Conservation (phyloP, 2,113 vertebrate species). For the Pitta sordida region DNA sequence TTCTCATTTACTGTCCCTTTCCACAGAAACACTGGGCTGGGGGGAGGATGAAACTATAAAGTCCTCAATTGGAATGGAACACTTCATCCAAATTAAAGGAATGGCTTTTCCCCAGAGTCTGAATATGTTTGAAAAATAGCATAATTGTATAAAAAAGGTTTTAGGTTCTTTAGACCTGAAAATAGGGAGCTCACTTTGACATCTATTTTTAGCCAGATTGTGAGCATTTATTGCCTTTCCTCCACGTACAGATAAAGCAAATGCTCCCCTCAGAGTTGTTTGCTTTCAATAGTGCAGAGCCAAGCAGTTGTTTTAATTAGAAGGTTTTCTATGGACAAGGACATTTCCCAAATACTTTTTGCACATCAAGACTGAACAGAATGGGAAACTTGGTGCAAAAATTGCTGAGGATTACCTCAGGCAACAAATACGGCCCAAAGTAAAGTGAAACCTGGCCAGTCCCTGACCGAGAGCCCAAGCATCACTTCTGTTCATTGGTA, state of each 20-base stretch:
- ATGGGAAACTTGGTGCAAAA: not conserved
- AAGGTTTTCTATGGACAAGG: not conserved
- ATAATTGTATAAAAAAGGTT: not conserved
- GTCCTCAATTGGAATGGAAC: not conserved
- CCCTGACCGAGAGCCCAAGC: not conserved
- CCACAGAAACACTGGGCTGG: not conserved
- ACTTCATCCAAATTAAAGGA: not conserved
- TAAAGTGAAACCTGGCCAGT: not conserved
- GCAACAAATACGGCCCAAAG: not conserved
- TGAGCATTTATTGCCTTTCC: constrained; percentile 14
- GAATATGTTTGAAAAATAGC: not conserved
- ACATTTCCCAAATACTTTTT: not conserved
- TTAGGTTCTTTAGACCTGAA: not conserved
- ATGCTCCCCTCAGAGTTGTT: constrained; percentile 42
- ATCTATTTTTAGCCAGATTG: not conserved
- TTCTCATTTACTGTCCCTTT: not conserved
- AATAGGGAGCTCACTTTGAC: not conserved
- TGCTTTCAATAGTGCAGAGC: not conserved
- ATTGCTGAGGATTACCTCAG: not conserved
- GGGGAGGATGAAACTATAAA: not conserved
- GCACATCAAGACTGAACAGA: not conserved
- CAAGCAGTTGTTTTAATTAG: constrained; percentile 33
- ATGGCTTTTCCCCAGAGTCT: not conserved
- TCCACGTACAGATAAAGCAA: not conserved
- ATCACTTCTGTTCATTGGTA: not conserved